A percentile compares a stretch with the other conserved stretches of the same genome.
phyloP scores from a whole-genome alignment of 92 coral and sea anemone species.

The Siderastrea radians region DNA sequence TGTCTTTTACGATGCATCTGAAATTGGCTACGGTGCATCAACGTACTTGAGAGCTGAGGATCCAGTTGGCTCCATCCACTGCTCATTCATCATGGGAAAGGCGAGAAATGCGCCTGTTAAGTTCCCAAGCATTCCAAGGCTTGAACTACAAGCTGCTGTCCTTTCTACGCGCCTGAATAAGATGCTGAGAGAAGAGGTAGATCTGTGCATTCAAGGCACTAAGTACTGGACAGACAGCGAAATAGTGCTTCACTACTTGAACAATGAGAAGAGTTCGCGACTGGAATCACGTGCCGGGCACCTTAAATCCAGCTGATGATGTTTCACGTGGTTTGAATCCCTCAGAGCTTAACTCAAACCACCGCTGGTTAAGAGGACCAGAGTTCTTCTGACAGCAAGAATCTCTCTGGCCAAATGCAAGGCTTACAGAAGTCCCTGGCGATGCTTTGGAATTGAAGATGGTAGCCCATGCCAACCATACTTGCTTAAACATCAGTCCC shows the following conservation, averaged over 20 bases:
- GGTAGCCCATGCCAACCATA: conserved; percentile 20
- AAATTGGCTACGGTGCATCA: conserved; percentile 45
- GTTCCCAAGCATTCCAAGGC: conserved; percentile 70
- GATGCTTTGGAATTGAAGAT: conserved; percentile 37
- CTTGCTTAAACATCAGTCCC: background rate
- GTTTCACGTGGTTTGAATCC: conserved; percentile 58
- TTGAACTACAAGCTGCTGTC: conserved; percentile 76
- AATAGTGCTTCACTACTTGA: conserved; percentile 47
- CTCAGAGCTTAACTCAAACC: conserved; percentile 34
- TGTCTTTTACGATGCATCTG: conserved; percentile 57
- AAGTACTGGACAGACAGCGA: conserved; percentile 45
- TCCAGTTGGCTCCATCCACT: conserved; percentile 46
- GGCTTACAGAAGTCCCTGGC: conserved; percentile 30
- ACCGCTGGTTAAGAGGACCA: conserved; percentile 69
- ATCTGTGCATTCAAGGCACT: background rate
- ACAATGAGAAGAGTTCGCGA: conserved; percentile 63
- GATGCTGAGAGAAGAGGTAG: conserved; percentile 41
- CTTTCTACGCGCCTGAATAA: conserved; percentile 62
- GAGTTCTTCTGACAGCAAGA: conserved; percentile 44
- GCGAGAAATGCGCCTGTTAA: conserved; percentile 58
- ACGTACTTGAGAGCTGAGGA: conserved; percentile 31
- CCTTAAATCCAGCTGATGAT: conserved; percentile 57
- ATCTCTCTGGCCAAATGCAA: conserved; percentile 51
- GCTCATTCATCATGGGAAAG: conserved; percentile 58
- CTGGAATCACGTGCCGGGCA: conserved; percentile 50